Percentiles rank a stretch among this genome's conserved stretches.
These are phyloP conservation scores for Epinephelus awoara DNA, from an alignment of 2,797 vertebrate genomes.

Conservation along the genomic window DNA sequence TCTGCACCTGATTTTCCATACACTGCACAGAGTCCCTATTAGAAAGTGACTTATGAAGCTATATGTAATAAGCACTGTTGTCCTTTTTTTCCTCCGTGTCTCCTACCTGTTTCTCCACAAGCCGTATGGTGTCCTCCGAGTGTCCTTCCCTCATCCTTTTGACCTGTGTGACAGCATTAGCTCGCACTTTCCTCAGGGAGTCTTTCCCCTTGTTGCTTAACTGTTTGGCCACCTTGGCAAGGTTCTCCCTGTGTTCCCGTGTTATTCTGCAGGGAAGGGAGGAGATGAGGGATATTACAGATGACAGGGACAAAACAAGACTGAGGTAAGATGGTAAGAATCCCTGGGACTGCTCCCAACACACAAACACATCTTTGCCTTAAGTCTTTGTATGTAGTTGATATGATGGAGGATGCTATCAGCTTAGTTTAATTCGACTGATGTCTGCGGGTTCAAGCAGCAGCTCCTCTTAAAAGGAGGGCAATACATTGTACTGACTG, in stretches of 20 bases:
- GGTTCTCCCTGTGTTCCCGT: slow-evolving; percentile 93
- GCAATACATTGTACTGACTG: not conserved
- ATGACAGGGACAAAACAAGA: not conserved
- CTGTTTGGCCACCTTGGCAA: slow-evolving; percentile 93
- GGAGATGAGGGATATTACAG: not conserved
- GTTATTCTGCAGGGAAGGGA: slow-evolving; percentile 87
- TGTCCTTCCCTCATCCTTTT: slow-evolving; percentile 90
- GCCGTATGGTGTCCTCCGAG: slow-evolving; percentile 92
- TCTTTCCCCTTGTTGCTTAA: slow-evolving; percentile 96
- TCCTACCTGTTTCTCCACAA: slow-evolving; percentile 95
- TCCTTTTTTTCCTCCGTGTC: not conserved
- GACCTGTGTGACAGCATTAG: slow-evolving; percentile 85
- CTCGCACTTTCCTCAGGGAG: slow-evolving; percentile 90
- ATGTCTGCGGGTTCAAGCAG: not conserved
- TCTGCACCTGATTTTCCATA: too few species aligned
- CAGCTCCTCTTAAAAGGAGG: not conserved
- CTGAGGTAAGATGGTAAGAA: not conserved
- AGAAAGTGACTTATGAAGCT: too few species aligned
- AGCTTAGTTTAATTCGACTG: not conserved
- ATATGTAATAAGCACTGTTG: too few species aligned
- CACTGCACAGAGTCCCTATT: too few species aligned
- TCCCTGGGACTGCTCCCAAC: not conserved
- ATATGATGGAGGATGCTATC: not conserved
- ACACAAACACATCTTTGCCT: not conserved
- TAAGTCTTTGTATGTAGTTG: not conserved